Conservation (phyloP, 2,797 vertebrate genomes). For the Danionella dracula region DNA sequence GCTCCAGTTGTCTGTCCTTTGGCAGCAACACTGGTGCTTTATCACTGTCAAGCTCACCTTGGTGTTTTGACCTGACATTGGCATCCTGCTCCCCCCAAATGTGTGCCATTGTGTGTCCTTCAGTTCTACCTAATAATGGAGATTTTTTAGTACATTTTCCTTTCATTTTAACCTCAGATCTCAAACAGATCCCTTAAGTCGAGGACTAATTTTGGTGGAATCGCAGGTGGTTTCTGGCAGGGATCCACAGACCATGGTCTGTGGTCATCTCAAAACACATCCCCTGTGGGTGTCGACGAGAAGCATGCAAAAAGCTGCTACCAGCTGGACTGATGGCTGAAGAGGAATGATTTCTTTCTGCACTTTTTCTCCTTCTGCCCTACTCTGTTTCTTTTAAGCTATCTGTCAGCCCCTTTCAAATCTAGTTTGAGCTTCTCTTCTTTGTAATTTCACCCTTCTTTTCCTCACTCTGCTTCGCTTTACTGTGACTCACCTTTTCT, state of each 20-base stretch:
- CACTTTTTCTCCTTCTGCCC: constrained; percentile 29
- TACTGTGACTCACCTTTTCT: constrained; percentile 61
- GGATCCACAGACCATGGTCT: constrained; percentile 18
- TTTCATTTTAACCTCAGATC: constrained; percentile 5
- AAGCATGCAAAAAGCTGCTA: constrained; percentile 20
- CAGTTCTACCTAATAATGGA: too few species aligned
- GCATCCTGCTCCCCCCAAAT: constrained; percentile 40
- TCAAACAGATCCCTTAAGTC: constrained; percentile 5
- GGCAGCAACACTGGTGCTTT: constrained; percentile 17
- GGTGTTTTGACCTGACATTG: constrained; percentile 19
- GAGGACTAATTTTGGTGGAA: constrained; percentile 38
- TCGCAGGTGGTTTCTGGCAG: constrained; percentile 39
- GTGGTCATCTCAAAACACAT: constrained; percentile 19
- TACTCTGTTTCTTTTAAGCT: constrained; percentile 43
- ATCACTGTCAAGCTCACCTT: constrained; percentile 26
- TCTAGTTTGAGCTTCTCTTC: constrained; percentile 35
- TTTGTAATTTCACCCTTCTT: constrained; percentile 19
- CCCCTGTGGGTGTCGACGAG: constrained; percentile 24
- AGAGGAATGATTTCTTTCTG: constrained; percentile 39
- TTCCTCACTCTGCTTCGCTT: constrained; percentile 38
- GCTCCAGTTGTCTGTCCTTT: constrained; percentile 16
- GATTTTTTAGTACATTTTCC: too few species aligned
- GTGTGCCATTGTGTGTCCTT: constrained; percentile 3
- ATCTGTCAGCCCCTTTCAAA: constrained; percentile 36
- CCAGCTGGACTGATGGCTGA: constrained; percentile 52